These are phyloP conservation scores for Macroglossus sobrinus DNA, from an alignment of 2,113 vertebrate genomes.

Conservation along the genomic window DNA sequence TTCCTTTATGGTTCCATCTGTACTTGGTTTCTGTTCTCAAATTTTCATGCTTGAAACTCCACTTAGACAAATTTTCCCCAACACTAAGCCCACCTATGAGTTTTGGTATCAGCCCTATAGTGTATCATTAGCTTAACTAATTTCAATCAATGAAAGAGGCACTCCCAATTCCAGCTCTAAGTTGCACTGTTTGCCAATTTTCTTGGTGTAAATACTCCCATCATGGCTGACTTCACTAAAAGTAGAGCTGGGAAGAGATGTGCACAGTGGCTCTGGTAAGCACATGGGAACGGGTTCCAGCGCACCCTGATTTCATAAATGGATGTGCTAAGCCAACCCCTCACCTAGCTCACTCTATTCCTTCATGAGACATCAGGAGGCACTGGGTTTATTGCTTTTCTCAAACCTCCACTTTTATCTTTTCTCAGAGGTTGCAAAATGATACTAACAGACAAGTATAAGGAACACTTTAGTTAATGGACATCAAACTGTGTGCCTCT, in stretches of 20 bases:
- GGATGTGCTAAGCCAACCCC: neutral
- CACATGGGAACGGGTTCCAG: neutral
- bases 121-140: neutral
- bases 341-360: neutral
- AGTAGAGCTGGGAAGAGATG: neutral
- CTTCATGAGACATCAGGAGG: neutral
- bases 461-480: neutral
- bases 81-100: neutral
- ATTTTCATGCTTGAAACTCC: neutral
- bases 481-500: neutral
- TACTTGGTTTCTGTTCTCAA: neutral
- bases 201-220: neutral
- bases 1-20: neutral
- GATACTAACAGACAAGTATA: neutral
- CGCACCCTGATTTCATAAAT: neutral
- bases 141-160: neutral
- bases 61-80: neutral
- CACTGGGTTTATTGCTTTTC: neutral
- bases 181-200: neutral
- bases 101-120: neutral
- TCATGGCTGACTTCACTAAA: neutral
- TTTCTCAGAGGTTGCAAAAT: neutral
- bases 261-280: rapidly evolving
- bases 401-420: neutral
- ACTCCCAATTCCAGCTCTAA: neutral